Percentiles rank a stretch among this genome's conserved stretches.
phyloP scores from a whole-genome alignment of 2,888 invertebrate species.

The Rhagonycha lutea region DNA sequence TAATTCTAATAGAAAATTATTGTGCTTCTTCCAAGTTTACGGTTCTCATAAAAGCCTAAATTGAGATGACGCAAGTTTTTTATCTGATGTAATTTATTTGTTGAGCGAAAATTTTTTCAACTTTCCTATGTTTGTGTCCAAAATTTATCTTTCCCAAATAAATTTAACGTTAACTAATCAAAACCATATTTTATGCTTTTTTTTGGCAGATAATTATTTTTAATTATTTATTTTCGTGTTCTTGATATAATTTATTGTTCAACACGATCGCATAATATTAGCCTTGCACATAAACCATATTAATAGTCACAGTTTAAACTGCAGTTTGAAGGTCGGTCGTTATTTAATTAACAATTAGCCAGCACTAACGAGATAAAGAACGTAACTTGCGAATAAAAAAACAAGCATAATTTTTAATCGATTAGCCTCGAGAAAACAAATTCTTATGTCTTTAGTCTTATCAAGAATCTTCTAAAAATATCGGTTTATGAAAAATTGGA shows the following conservation, averaged over 20 bases:
- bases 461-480: neutral
- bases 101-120: neutral
- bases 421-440: neutral
- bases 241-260: neutral
- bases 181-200: neutral
- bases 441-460: neutral
- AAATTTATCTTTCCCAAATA: neutral
- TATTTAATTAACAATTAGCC: neutral
- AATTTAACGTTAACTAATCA: neutral
- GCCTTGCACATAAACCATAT: neutral
- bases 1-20: slow-evolving; percentile 10
- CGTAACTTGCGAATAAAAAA: neutral
- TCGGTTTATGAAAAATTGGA: neutral
- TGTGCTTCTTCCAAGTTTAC: slow-evolving; percentile 2
- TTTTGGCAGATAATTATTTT: neutral
- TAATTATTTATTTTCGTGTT: neutral
- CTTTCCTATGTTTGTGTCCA: neutral
- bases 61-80: neutral
- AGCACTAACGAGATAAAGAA: neutral
- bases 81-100: slow-evolving; percentile 4
- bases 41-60: neutral
- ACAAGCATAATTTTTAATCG: neutral
- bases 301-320: neutral
- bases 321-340: neutral
- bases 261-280: neutral